Evolutionary conservation across 2,797 vertebrate species (phyloP), one percentile per base, ranked within the genome.

Genomic region (Chaunax sp.): DNA sequence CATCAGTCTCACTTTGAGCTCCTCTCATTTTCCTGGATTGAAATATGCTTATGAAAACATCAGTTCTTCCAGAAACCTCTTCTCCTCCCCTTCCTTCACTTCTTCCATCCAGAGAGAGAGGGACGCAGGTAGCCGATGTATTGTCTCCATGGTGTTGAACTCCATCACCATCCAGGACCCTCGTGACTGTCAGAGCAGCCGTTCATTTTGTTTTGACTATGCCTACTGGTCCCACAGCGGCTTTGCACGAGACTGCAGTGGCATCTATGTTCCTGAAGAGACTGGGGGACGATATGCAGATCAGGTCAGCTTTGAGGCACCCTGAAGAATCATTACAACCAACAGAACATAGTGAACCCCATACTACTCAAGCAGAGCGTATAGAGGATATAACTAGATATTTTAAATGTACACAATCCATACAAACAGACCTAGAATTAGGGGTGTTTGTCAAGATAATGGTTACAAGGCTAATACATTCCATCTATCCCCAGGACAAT

Each of bases 221-320:
- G 92, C 93, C 0, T 95, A 90, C 76, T 95, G 94, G 95, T 95
- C 95, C 66, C 93, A 92, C 65, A 87, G 67, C 14, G 90, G 92
- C 61, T 96, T 96, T 81, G 54, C 84, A 0, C 91, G 80, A 54
- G 90, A 93, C 63, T 67, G 79, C 64, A 83, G 90, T 0, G 92
- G 94, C 47, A 82, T 93, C 10, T 92, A 92, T 3, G 49, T 94
- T 46, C 83, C 94, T 2, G 90, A 95, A 63, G 94, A 94, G 51
- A 80, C 87, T 0, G 93, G 87, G 1, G 90, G 94, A 18, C 92
- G 91, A 59, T 96, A 94, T 0, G 89, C 90, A 15, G 93, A 94
- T 77, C 90, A 92, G 92, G 92, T 92, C 56, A 75, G 82, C 10
- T 28, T 15, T 14, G 9, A 33, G 30, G 16, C 18, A 11, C 28